Evolutionary conservation across 64 coral and sea anemone species (phyloP).

Genomic region (Cladopsammia gracilis): DNA sequence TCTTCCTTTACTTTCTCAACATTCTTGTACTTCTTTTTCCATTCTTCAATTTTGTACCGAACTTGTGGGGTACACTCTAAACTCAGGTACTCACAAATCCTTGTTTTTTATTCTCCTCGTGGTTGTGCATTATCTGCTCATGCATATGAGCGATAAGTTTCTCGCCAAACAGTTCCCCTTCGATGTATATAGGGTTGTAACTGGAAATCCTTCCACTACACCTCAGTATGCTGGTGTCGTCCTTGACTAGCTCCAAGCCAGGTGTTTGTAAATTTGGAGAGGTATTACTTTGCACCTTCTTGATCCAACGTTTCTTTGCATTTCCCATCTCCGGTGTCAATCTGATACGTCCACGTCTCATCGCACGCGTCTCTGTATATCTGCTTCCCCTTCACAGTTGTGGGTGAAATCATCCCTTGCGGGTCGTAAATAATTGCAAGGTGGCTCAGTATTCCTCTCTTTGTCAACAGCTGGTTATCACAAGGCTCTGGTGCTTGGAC

Average conservation of each 20-base stretch:
- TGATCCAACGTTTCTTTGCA: slow-evolving; percentile 46
- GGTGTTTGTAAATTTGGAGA: slow-evolving; percentile 17
- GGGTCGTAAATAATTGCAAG: slow-evolving; percentile 44
- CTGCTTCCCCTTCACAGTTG: slow-evolving; percentile 46
- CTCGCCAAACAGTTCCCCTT: slow-evolving; percentile 25
- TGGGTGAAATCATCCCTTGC: slow-evolving; percentile 43
- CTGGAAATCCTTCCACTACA: slow-evolving; percentile 56
- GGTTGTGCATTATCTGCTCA: slow-evolving; percentile 35
- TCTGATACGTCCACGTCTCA: background rate
- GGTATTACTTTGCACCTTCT: slow-evolving; percentile 15
- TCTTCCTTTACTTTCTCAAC: slow-evolving; percentile 43
- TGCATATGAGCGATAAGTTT: slow-evolving; percentile 77
- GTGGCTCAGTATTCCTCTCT: slow-evolving; percentile 15
- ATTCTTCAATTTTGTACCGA: slow-evolving; percentile 20
- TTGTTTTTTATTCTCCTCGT: no score
- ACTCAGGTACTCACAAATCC: no score
- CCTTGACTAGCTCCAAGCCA: slow-evolving; percentile 47
- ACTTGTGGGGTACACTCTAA: no score
- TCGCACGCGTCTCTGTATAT: slow-evolving; percentile 53
- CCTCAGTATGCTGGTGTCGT: slow-evolving; percentile 29
- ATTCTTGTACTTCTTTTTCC: slow-evolving; percentile 57
- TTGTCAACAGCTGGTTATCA: slow-evolving; percentile 22
- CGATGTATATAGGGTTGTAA: slow-evolving; percentile 55
- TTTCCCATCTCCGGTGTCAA: no score
- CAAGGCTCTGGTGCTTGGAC: slow-evolving; percentile 21